Base-by-base conservation (phyloP, 2,888 invertebrate genomes). In the Apomyelois bistriatella region DNA sequence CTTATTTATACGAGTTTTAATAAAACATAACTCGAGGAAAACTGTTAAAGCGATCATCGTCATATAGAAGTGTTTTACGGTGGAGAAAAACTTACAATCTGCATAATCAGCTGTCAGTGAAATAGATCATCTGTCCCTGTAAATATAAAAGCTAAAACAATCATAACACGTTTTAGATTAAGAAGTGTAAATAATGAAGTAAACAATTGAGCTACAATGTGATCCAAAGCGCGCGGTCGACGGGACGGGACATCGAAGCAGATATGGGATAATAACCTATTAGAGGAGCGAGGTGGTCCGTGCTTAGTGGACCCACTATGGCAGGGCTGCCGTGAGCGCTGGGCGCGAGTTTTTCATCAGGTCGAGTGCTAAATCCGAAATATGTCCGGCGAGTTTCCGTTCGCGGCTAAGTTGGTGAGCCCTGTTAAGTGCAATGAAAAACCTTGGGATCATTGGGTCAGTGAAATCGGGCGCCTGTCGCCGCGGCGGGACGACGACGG, bases 81-180 rank as follows among this genome's bases (percentile, higher is more conserved):
- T 80, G 75, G 73, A 85, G 86, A 85, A 90, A 89, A 90, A 87
- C 89, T 85, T 84, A 83, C 88, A 86, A 85, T 90, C 89, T 88
- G 87, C 90, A 90, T 90, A 90, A 90, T 90, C 90, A 90, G 90
- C 90, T 90, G 91, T 91, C 90, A 91, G 83, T 87, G 87, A 90
- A 82, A 84, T 79, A 86, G 85, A 90, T 90, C 90, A 90, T 89
- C 90, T 90, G 90, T 90, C 87, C 80, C 82, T 87, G 90, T 90
- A 90, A 89, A 90, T 90, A 90, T 85, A 83, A 88, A 86, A 86
- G 82, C 81, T 85, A 79, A 89, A 82, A 85, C 83, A 78, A 86
- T 82, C 86, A 85, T 77, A 87, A 85, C 82, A 84, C 80, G 76
- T 83, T 84, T 77, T 68, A 69, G 70, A 70, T 68, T 61, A 63